A percentile compares a stretch with the other conserved stretches of the same genome.
These are phyloP conservation scores for Dinoponera quadriceps DNA, from an alignment of 1,140 invertebrate species.

Conservation along the genomic window DNA sequence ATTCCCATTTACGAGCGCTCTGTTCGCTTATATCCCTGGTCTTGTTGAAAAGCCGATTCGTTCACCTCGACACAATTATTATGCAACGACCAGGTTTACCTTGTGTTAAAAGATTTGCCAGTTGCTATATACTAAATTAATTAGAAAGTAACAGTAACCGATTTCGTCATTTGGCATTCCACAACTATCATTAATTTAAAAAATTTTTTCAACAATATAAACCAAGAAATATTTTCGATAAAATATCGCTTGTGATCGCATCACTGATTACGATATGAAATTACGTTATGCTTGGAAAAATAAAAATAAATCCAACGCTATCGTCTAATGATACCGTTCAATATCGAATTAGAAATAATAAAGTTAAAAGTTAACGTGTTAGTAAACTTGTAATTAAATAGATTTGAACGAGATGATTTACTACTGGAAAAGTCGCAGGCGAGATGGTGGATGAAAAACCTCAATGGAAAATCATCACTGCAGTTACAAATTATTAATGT, in stretches of 20 bases:
- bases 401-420: not conserved
- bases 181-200: not conserved
- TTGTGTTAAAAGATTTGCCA: not conserved
- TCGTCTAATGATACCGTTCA: too few relatives aligned
- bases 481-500: constrained; percentile 8
- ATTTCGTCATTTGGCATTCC: not conserved
- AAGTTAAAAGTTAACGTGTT: not conserved
- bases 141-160: not conserved
- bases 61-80: constrained; percentile 74
- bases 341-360: not conserved
- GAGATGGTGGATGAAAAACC: not conserved
- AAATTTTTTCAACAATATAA: not conserved
- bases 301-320: too few relatives aligned
- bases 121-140: not conserved
- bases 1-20: not conserved
- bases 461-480: not conserved
- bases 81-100: constrained; percentile 55
- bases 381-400: not conserved
- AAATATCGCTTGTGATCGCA: not conserved
- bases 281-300: too few relatives aligned
- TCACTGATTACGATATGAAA: not conserved
- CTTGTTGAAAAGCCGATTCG: constrained; percentile 37
- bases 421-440: not conserved
- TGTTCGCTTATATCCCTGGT: not conserved
- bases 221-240: not conserved